Conservation (phyloP, 2,888 invertebrate species). For the Saturnia pavonia region DNA sequence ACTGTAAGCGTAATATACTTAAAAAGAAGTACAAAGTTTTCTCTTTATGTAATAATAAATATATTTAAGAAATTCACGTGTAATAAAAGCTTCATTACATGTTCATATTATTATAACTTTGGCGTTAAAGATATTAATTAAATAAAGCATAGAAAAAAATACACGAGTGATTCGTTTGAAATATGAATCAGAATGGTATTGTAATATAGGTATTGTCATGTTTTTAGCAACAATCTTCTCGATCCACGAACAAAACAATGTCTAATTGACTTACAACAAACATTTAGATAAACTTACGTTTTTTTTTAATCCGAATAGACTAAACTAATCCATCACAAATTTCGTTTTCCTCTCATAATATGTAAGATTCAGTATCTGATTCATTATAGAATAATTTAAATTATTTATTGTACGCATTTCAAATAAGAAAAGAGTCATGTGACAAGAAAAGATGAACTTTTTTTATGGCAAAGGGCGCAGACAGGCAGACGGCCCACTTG, state of each 20-base stretch:
- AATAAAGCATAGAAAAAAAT: background rate
- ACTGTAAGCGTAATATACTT: too few relatives aligned
- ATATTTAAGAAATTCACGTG: background rate
- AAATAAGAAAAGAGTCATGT: too few relatives aligned
- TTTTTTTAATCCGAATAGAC: background rate
- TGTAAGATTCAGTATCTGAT: too few relatives aligned
- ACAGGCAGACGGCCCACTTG: too few relatives aligned
- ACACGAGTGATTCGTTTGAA: background rate
- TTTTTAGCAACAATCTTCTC: constrained; percentile 18
- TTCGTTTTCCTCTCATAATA: background rate
- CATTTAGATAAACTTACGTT: background rate
- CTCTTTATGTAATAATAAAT: background rate
- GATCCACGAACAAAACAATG: constrained; percentile 3
- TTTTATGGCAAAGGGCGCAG: too few relatives aligned
- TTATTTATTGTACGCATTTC: too few relatives aligned
- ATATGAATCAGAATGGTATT: constrained; percentile 8
- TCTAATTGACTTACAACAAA: constrained; percentile 6
- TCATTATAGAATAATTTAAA: too few relatives aligned
- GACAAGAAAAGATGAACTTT: too few relatives aligned
- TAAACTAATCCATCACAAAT: background rate
- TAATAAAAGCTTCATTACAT: background rate
- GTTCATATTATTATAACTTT: too few relatives aligned
- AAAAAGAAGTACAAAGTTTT: too few relatives aligned
- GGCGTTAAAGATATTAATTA: background rate
- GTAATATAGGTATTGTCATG: constrained; percentile 7